phyloP scores from a whole-genome alignment of 2,888 invertebrate genomes.

The Orchesella flavescens region DNA sequence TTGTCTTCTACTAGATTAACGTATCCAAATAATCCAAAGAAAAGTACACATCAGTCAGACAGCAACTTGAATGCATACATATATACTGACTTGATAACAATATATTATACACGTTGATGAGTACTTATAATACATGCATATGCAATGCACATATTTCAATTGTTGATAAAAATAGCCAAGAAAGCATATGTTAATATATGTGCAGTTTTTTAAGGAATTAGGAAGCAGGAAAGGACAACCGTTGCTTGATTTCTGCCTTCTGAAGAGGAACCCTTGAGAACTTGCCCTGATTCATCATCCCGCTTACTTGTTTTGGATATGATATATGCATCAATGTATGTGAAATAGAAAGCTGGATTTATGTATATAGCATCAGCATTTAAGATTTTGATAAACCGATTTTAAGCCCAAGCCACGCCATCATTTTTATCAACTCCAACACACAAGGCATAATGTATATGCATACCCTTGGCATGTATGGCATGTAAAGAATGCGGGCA shows the following conservation, averaged over 20 bases:
- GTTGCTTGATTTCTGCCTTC: conserved; percentile 16
- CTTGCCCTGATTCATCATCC: too few relatives aligned
- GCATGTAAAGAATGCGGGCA: too few relatives aligned
- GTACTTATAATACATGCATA: too few relatives aligned
- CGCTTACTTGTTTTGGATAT: too few relatives aligned
- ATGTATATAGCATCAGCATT: background rate
- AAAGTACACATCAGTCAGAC: background rate
- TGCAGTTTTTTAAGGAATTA: conserved; percentile 30
- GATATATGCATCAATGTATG: background rate
- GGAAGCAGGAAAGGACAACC: conserved; percentile 50
- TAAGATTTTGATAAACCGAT: background rate
- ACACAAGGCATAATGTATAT: too few relatives aligned
- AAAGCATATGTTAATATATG: background rate
- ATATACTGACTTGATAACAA: too few relatives aligned
- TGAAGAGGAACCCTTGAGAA: too few relatives aligned
- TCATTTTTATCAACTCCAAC: too few relatives aligned
- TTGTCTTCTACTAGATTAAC: conserved; percentile 25
- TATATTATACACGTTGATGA: too few relatives aligned
- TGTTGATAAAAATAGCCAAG: background rate
- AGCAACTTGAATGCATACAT: background rate
- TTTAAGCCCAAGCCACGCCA: background rate
- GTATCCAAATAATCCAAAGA: background rate
- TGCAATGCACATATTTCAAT: background rate
- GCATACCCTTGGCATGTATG: too few relatives aligned
- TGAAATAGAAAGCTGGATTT: background rate